Evolutionary conservation across 2,888 invertebrate genomes (phyloP).

Genomic region (Steinernema scapterisci): DNA sequence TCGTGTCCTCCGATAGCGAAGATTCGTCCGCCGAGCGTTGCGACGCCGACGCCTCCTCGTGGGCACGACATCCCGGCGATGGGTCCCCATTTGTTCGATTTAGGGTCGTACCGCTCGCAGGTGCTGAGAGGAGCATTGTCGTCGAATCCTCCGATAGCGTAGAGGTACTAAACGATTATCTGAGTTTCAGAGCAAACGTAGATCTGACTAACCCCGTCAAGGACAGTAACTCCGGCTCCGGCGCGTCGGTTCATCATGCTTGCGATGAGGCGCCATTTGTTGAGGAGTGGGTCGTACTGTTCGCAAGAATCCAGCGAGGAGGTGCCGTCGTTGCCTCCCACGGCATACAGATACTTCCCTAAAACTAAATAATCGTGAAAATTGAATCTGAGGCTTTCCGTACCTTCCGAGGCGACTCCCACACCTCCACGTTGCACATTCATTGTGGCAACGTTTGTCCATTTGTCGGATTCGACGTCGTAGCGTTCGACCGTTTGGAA

Average conservation of each 20-base stretch:
- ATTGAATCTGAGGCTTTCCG: background rate
- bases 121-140: conserved; percentile 70
- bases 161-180: conserved; percentile 63
- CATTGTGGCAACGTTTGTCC: conserved; percentile 70
- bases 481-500: conserved; percentile 66
- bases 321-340: conserved; percentile 71
- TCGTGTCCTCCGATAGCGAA: conserved; percentile 69
- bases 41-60: conserved; percentile 68
- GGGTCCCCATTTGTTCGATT: conserved; percentile 67
- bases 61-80: conserved; percentile 57
- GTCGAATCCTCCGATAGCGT: conserved; percentile 70
- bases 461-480: conserved; percentile 69
- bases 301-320: conserved; percentile 71
- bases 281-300: conserved; percentile 70
- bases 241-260: conserved; percentile 70
- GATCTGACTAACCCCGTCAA: conserved; percentile 68
- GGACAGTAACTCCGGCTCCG: conserved; percentile 71
- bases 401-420: conserved; percentile 69
- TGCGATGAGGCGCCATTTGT: conserved; percentile 70
- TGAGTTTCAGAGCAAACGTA: conserved; percentile 69
- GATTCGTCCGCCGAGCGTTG: conserved; percentile 66
- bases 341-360: conserved; percentile 68
- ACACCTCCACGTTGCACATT: conserved; percentile 71
- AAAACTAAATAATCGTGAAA: background rate
- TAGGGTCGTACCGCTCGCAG: conserved; percentile 69